phyloP scores from a whole-genome alignment of 2,113 vertebrate genomes.

The Nestor notabilis region DNA sequence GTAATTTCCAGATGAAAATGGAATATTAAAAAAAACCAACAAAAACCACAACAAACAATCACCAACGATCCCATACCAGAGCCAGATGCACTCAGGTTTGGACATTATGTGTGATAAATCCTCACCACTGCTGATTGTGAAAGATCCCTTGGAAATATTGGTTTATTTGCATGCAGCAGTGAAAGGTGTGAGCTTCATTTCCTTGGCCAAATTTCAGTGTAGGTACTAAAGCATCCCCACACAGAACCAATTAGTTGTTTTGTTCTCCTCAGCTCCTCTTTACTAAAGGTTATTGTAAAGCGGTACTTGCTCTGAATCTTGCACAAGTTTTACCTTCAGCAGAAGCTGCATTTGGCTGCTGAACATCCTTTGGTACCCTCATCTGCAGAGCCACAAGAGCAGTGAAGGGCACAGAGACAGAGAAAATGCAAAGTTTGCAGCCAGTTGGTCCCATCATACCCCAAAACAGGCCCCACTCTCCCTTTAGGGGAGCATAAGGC shows the following conservation, averaged over 20 bases:
- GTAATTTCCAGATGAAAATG: constrained; percentile 72
- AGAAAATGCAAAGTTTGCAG: not conserved
- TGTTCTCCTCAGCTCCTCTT: not conserved
- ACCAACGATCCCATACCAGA: not conserved
- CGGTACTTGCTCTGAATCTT: not conserved
- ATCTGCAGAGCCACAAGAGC: not conserved
- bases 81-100: constrained; percentile 54
- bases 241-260: not conserved
- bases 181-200: constrained; percentile 39
- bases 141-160: constrained; percentile 35
- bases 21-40: constrained; percentile 26
- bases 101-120: constrained; percentile 11
- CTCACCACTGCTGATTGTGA: not conserved
- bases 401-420: not conserved
- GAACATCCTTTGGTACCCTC: not conserved
- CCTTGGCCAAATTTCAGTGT: not conserved
- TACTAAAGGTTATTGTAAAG: not conserved
- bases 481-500: constrained; percentile 29
- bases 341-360: not conserved
- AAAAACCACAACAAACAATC: not conserved
- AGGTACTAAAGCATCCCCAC: constrained; percentile 19
- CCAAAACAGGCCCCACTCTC: not conserved
- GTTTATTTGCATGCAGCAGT: not conserved
- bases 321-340: not conserved
- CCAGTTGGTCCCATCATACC: not conserved